A percentile compares a stretch with the other conserved stretches of the same genome.
Evolutionary conservation across 2,797 vertebrate genomes (phyloP).

Genomic region (Botia kubotai): DNA sequence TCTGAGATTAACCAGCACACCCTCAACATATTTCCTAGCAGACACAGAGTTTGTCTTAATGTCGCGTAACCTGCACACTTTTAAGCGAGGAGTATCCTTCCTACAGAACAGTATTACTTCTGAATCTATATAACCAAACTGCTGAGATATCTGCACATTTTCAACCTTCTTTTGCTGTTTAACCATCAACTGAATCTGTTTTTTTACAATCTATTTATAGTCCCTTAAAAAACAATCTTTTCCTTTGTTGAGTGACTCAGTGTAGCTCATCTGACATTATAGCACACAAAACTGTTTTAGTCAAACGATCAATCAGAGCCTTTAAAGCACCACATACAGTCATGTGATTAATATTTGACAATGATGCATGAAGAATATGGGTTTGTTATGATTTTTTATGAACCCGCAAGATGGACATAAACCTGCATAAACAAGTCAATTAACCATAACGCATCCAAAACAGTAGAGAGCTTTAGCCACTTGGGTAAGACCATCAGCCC

Average conservation of each 20-base stretch:
- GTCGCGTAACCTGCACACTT: constrained; percentile 15
- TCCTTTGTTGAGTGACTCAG: not conserved
- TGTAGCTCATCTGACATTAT: not conserved
- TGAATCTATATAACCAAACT: constrained; percentile 38
- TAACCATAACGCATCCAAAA: not conserved
- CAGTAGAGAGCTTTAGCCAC: not conserved
- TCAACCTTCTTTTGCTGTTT: constrained; percentile 25
- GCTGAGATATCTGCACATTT: constrained; percentile 24
- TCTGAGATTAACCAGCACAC: constrained; percentile 26
- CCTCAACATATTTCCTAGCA: constrained; percentile 1
- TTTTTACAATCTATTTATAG: constrained; percentile 24
- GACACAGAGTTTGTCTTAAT: constrained; percentile 6
- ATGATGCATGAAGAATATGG: not conserved
- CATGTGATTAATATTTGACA: not conserved
- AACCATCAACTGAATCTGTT: constrained; percentile 29
- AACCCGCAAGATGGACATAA: not conserved
- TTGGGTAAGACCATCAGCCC: not conserved
- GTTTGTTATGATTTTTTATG: constrained; percentile 19
- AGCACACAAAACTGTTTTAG: constrained; percentile 7
- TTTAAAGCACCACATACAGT: not conserved
- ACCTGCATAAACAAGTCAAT: constrained; percentile 15
- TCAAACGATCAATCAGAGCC: not conserved
- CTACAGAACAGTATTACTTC: constrained; percentile 44
- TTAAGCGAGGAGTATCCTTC: constrained; percentile 22
- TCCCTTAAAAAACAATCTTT: not conserved